Base-by-base conservation (phyloP, 2,113 vertebrate genomes). In the Alosa alosa region DNA sequence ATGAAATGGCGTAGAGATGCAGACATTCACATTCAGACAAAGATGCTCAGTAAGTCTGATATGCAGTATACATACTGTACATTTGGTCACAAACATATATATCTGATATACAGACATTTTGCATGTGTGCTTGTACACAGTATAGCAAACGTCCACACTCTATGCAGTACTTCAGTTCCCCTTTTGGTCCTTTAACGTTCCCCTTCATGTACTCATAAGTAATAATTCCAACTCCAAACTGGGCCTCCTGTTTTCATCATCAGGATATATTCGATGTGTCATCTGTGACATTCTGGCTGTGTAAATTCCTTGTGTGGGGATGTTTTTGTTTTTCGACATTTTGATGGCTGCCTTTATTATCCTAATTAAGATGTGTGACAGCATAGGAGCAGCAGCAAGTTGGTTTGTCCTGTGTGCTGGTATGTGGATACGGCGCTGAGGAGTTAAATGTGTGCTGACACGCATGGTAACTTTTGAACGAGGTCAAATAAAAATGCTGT, bases 401-500 rank as follows among this genome's bases (percentile, higher is more conserved):
- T 36, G n/a, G 8, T 25, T n/a, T 13, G 1, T 31, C 52, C 4
- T 36, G 11, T 36, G 10, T 13, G 36, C 31, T 36, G 72, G 72
- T 78, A 78, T 36, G 36, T 15, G 31, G 31, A 5, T 36, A 17
- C 6, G 72, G 11, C 39, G 2, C 25, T 17, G 31, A 41, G 72
- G 36, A 17, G 13, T 41, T 78, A 13, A 36, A 36, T 36, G 36
- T 36, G 31, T 17, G 13, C 15, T 4, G 13, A 39, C 25, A 36
- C 13, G 72, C 72, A 36, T 78, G 72, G 13, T 36, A 78, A 78
- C 72, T 36, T 78, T 18, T 41, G 13, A 78, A 78, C 13, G 11
- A 78, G 72, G 72, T 36, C 72, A 78, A 78, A 78, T 78, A 78
- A 78, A 36, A 78, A 36, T 78, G 72, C 31, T 15, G 72, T 36